Percentiles rank a stretch among this genome's conserved stretches.
Conservation (phyloP, 2,797 vertebrate species). For the Adelosebastes latens region DNA sequence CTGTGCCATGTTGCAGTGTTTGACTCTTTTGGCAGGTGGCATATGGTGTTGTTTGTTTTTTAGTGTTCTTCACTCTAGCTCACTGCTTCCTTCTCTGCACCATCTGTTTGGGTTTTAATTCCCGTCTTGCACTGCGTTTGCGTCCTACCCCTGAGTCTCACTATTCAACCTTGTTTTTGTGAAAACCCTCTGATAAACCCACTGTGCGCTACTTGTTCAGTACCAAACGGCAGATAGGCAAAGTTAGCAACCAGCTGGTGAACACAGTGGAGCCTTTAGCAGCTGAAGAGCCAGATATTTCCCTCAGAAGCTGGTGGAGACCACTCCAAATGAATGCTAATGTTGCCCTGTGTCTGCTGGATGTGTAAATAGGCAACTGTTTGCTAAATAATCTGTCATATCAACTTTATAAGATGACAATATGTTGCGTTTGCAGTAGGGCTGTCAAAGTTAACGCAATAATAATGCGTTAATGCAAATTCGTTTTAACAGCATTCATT, state of each 20-base stretch:
- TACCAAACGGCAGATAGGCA: background rate
- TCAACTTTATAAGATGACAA: background rate
- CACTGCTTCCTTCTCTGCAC: background rate
- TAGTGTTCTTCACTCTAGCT: background rate
- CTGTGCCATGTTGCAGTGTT: background rate
- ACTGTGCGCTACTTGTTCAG: background rate
- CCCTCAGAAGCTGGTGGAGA: background rate
- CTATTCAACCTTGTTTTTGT: background rate
- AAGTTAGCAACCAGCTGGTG: background rate
- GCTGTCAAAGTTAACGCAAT: too few relatives aligned
- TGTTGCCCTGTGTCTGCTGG: background rate
- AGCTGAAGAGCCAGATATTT: background rate
- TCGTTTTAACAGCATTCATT: too few relatives aligned
- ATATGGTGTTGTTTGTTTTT: constrained; percentile 42
- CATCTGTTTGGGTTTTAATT: constrained; percentile 15
- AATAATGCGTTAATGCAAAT: too few relatives aligned
- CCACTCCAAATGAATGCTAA: fast-evolving
- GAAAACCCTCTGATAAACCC: background rate
- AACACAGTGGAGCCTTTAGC: background rate
- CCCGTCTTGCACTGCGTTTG: background rate
- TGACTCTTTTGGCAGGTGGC: constrained; percentile 8
- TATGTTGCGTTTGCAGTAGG: background rate
- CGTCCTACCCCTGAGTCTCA: background rate
- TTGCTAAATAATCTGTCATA: background rate
- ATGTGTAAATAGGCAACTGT: background rate